phyloP scores from a whole-genome alignment of 2,113 vertebrate genomes.

The Sciurus niger region DNA sequence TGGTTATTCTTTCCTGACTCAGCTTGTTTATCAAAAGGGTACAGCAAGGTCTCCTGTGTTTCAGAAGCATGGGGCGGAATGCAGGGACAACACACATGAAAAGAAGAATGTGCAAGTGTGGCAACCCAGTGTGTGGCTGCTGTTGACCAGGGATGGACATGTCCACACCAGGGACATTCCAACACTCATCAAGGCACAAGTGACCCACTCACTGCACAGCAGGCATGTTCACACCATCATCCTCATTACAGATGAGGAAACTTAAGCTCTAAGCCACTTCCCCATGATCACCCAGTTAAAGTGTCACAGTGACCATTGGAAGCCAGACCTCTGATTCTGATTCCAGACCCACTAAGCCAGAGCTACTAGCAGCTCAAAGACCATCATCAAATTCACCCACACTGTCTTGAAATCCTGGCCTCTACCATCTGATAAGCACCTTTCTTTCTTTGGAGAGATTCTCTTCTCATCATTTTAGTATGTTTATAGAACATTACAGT shows the following conservation, averaged over 20 bases:
- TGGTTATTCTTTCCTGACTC: background rate
- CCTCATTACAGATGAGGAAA: background rate
- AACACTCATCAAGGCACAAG: background rate
- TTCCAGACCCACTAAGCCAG: background rate
- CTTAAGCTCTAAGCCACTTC: background rate
- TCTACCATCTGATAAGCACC: background rate
- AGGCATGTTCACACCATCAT: too few relatives aligned
- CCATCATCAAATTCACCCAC: background rate
- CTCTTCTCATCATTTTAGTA: background rate
- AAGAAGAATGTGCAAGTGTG: background rate
- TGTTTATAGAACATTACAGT: background rate
- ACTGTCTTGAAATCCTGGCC: background rate
- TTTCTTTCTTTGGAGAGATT: constrained; percentile 51
- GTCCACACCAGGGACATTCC: background rate
- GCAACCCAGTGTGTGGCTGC: background rate
- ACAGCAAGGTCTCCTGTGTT: background rate
- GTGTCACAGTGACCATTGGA: too few relatives aligned
- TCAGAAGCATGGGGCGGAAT: background rate
- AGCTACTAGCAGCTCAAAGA: background rate
- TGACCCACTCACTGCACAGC: background rate
- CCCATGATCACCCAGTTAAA: too few relatives aligned
- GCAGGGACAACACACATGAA: background rate
- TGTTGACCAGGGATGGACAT: background rate
- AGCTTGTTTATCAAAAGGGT: background rate
- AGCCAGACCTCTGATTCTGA: background rate